A percentile compares a stretch with the other conserved stretches of the same genome.
These are phyloP conservation scores for Cataglyphis hispanica DNA, from an alignment of 1,140 invertebrate species.

Conservation along the genomic window DNA sequence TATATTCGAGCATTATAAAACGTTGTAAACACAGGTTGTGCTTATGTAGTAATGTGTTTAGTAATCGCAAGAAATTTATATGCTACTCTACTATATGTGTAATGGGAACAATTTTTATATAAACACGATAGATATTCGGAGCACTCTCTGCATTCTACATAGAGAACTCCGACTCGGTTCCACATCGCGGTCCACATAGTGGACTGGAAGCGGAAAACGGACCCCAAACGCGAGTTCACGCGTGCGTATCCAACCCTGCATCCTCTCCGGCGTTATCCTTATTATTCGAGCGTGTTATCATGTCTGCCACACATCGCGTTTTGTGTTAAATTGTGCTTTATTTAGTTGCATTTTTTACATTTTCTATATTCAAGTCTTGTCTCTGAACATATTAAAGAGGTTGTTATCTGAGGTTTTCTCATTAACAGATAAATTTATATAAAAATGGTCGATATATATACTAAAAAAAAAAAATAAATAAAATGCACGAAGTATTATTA, in stretches of 20 bases:
- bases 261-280: constrained; percentile 84
- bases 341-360: constrained; percentile 25
- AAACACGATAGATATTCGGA: not conserved
- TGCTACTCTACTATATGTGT: not conserved
- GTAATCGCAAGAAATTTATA: not conserved
- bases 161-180: constrained; percentile 29
- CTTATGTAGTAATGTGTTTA: not conserved
- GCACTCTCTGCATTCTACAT: not conserved
- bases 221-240: constrained; percentile 84
- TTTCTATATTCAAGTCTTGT: not conserved
- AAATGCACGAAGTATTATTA: too few relatives aligned
- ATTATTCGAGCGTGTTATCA: constrained; percentile 86
- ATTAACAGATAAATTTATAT: too few relatives aligned
- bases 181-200: constrained; percentile 56
- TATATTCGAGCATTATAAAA: not conserved
- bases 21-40: not conserved
- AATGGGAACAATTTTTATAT: not conserved
- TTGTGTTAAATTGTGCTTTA: not conserved
- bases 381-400: too few relatives aligned
- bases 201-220: constrained; percentile 83
- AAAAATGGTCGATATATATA: too few relatives aligned
- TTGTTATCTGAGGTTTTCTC: too few relatives aligned
- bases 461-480: too few relatives aligned
- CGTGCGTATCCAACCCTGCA: constrained; percentile 87
- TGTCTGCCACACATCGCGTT: constrained; percentile 48